Conservation (phyloP, 1,140 invertebrate genomes). For the Brachionus koreanus region DNA sequence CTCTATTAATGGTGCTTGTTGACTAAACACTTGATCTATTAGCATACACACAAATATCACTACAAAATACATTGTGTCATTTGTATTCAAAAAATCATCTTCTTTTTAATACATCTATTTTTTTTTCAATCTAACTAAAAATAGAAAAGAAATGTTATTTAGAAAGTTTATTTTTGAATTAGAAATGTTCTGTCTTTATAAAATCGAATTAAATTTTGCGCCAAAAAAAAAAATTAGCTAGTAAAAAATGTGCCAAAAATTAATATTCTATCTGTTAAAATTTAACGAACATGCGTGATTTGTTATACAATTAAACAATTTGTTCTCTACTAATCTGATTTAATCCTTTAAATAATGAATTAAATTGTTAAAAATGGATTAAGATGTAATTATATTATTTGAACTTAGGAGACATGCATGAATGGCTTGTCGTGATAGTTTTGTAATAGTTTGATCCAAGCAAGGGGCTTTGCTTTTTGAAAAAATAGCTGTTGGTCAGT, state of each 20-base stretch:
- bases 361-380: neutral
- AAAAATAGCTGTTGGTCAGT: neutral
- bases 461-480: neutral
- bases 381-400: neutral
- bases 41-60: neutral
- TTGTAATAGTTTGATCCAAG: neutral
- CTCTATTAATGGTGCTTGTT: neutral
- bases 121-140: neutral
- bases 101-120: neutral
- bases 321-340: neutral
- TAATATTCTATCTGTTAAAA: neutral
- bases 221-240: neutral
- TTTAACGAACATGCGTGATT: neutral
- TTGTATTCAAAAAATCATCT: neutral
- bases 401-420: neutral
- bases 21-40: neutral
- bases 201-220: neutral
- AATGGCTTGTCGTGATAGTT: neutral
- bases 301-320: neutral
- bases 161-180: neutral
- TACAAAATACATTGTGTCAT: neutral
- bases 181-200: neutral
- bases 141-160: neutral
- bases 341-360: neutral
- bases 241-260: neutral